phyloP scores from a whole-genome alignment of 92 coral and sea anemone genomes.

The Anthopleura xanthogrammica region DNA sequence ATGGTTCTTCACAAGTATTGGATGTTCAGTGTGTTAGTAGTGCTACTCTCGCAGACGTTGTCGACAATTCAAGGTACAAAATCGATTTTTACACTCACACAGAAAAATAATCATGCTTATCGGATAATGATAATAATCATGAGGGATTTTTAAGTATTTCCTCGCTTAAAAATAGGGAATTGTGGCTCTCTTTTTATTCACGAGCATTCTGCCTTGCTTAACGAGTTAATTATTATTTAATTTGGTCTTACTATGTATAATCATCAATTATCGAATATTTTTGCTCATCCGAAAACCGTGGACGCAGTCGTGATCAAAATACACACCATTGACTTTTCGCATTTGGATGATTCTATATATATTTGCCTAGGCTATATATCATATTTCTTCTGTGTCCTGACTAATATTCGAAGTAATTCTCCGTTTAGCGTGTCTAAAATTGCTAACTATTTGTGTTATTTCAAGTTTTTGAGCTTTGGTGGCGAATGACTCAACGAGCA shows the following conservation, averaged over 20 bases:
- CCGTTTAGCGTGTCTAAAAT: too few relatives aligned
- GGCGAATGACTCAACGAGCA: too few relatives aligned
- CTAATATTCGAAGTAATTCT: neutral
- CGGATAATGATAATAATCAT: too few relatives aligned
- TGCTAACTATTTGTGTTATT: too few relatives aligned
- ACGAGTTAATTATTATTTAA: neutral
- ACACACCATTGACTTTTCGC: neutral
- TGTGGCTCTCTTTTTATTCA: too few relatives aligned
- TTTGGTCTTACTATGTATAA: neutral
- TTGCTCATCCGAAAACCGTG: neutral
- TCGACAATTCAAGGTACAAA: neutral
- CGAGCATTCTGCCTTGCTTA: too few relatives aligned
- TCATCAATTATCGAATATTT: neutral
- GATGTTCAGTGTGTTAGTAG: neutral
- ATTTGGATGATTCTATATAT: too few relatives aligned
- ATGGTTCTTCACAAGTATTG: neutral
- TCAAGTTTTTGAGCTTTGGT: too few relatives aligned
- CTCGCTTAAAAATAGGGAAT: neutral
- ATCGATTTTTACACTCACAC: neutral
- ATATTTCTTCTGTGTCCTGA: too few relatives aligned
- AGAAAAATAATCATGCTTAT: neutral
- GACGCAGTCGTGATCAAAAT: neutral
- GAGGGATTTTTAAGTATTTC: neutral
- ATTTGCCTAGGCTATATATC: too few relatives aligned
- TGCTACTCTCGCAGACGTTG: neutral